phyloP scores from a whole-genome alignment of 2,888 invertebrate species.

The Dioctria linearis region DNA sequence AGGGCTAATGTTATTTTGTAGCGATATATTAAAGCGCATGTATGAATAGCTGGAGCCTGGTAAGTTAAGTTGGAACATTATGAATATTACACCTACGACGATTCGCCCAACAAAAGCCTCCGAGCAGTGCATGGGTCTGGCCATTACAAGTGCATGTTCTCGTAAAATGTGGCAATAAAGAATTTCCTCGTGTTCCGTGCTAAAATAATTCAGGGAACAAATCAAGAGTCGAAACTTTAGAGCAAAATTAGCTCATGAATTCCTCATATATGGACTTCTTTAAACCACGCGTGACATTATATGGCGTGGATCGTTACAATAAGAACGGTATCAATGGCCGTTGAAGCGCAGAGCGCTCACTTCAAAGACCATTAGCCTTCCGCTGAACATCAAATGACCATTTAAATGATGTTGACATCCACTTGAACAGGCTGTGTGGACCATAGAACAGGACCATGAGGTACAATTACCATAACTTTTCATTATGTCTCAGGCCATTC shows the following conservation, averaged over 20 bases:
- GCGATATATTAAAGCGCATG: slow-evolving; percentile 38
- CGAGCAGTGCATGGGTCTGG: slow-evolving; percentile 32
- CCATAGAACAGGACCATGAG: slow-evolving; percentile 47
- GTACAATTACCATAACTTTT: slow-evolving; percentile 54
- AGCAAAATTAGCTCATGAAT: slow-evolving; percentile 25
- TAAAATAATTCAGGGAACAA: slow-evolving; percentile 20
- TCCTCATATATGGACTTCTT: slow-evolving; percentile 22
- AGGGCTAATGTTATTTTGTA: slow-evolving; percentile 33
- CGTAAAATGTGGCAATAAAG: slow-evolving; percentile 23
- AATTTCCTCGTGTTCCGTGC: slow-evolving; percentile 38
- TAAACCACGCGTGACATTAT: slow-evolving; percentile 36
- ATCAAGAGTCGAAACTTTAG: slow-evolving; percentile 19
- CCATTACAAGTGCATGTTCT: slow-evolving; percentile 45
- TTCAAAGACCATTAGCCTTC: slow-evolving; percentile 53
- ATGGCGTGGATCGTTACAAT: slow-evolving; percentile 26
- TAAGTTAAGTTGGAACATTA: slow-evolving; percentile 12
- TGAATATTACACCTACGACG: slow-evolving; percentile 52
- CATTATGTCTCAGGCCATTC: slow-evolving; percentile 48
- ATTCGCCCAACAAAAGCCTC: slow-evolving; percentile 1
- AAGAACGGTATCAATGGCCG: slow-evolving; percentile 39
- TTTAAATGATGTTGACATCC: slow-evolving; percentile 55
- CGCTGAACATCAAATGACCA: slow-evolving; percentile 51
- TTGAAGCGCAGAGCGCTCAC: slow-evolving; percentile 37
- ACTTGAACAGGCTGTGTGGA: slow-evolving; percentile 9
- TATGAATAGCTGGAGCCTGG: slow-evolving; percentile 1